phyloP scores from a whole-genome alignment of 2,888 invertebrate species.

The Platycheirus albimanus region DNA sequence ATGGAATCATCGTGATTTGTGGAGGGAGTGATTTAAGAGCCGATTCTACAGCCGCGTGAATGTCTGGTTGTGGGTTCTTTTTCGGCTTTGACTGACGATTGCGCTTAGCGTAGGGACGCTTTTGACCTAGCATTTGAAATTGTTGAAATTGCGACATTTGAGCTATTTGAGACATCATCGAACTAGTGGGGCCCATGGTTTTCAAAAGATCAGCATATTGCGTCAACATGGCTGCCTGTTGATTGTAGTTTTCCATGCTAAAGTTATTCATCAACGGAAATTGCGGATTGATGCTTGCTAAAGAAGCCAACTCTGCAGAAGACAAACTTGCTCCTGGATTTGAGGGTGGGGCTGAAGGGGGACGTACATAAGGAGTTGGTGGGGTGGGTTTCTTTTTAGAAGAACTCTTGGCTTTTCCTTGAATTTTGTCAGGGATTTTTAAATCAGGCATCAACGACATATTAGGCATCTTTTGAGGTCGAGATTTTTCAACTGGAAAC shows the following conservation, averaged over 20 bases:
- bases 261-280: conserved; percentile 67
- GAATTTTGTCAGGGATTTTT: conserved; percentile 53
- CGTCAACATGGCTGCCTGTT: conserved; percentile 74
- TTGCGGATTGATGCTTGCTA: conserved; percentile 59
- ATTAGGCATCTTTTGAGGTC: conserved; percentile 48
- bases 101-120: conserved; percentile 74
- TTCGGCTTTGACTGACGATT: conserved; percentile 74
- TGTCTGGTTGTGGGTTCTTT: conserved; percentile 47
- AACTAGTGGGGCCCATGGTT: conserved; percentile 56
- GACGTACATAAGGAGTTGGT: conserved; percentile 51
- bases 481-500: conserved; percentile 61
- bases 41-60: conserved; percentile 46
- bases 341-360: conserved; percentile 31
- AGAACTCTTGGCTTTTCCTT: conserved; percentile 43
- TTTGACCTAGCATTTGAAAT: conserved; percentile 73
- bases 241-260: conserved; percentile 74
- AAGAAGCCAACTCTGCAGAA: conserved; percentile 53
- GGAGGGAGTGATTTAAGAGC: conserved; percentile 60
- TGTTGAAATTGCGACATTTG: conserved; percentile 69
- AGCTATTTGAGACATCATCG: conserved; percentile 71
- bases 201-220: conserved; percentile 75
- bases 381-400: conserved; percentile 51
- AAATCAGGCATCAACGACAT: conserved; percentile 65
- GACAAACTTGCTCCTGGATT: conserved; percentile 28
- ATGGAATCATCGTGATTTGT: conserved; percentile 66